Evolutionary conservation across 2,888 invertebrate species (phyloP), one percentile per base, ranked within the genome.

Genomic region (Orthosia gothica): DNA sequence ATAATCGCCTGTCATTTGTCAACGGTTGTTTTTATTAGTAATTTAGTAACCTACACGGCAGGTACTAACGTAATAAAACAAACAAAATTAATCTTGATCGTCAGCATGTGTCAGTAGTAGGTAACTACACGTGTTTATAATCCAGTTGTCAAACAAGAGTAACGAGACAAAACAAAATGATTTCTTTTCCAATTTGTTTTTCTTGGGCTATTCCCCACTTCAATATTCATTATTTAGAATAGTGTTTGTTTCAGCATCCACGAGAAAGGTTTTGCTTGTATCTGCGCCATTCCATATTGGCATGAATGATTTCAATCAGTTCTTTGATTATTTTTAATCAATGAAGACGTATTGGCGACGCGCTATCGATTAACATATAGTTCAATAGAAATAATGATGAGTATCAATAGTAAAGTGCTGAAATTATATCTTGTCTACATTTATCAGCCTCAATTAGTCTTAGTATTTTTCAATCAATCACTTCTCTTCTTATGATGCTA

Each of bases 281-380:
- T n/a, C n/a, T n/a, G 61, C 32, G 49, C 64, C 15, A 73, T 76
- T 70, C 13, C 65, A 62, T 66, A 71, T 68, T 63, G 50, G 70
- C 70, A 62, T 66, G 71, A 67, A 69, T 72, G 66, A 70, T 74
- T 74, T 74, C 84, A 76, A 84, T 84, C 70, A 65, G 57, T 61
- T 49, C 67, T 72, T 63, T 69, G 58, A 82, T 84, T 82, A 71
- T 66, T 82, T 76, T 72, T 76, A 82, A 84, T 84, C 84, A 79
- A 79, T 59, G 65, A 69, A 74, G 74, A 75, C 23, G 40, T 47
- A 79, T 79, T 54, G 78, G 26, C 57, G n/a, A n/a, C n/a, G 47
- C 65, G 45, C 47, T 62, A 32, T 69, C 61, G 65, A 70, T 63
- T 62, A 75, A 69, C 26, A 73, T 82, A 59, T n/a, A 59, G 66